Base-by-base conservation (phyloP, 2,888 invertebrate genomes). In the Loripinus fragilis region DNA sequence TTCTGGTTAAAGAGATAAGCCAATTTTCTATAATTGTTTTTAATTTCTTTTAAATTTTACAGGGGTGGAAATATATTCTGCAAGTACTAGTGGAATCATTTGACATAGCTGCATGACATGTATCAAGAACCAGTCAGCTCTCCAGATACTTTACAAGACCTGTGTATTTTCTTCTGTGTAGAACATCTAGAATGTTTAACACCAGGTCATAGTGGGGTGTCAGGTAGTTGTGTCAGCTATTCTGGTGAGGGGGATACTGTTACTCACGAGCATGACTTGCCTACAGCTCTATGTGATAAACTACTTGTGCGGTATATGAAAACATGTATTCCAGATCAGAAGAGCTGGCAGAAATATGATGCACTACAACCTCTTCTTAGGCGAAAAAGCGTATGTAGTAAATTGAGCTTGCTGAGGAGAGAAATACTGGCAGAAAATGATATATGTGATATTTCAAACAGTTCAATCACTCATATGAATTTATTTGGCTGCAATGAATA, bases 131-230 rank as follows among this genome's bases (percentile, higher is more conserved):
- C 55, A 55, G 23, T 20, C 60, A 60, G 28, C 33, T 2, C 12
- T 2, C 78, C 78, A 23, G 83, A 83, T 41, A 69, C 67, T 20
- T 71, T 83, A 10, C 83, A 81, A 67, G 76, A 83, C 50, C 60
- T 83, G 52, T 83, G 83, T 69, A 55, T 81, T n/a, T 81, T 74
- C 33, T 83, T 79, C 35, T 76, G 74, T 33, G 71, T 78, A 28
- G 78, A 80, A 55, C 65, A 83, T 69, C 67, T 33, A 78, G 41
- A 70, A 83, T 35, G 50, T 66, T 7, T 65, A 15, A 60, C 25
- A 17, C 30, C 33, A 5, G 25, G 25, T 7, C 7, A 25, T 60
- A 33, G 33, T 2, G 33, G 17, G n/a, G 1, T 12, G 20, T 15
- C 30, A 33, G 33, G 17, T 1, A 60, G 33, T 17, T 20, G 17